Evolutionary conservation across 92 coral and sea anemone species (phyloP), one percentile per base, ranked within the genome.

Genomic region (Epizoanthus ramosus): DNA sequence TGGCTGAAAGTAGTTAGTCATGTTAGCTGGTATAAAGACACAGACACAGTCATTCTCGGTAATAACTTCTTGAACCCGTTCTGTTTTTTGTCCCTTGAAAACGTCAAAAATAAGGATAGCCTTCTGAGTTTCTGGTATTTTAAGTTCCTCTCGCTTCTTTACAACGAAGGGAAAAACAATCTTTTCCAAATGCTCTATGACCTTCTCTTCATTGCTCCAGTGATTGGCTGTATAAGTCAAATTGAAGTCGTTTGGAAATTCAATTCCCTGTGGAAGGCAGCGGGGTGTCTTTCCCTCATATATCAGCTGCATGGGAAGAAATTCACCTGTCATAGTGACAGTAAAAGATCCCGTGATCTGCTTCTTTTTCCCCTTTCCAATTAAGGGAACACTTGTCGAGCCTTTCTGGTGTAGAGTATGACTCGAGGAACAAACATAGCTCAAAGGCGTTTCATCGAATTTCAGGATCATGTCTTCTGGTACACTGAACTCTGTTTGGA

Each of bases 261-360:
- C 50, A 63, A 84, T 84, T 74, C 83, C 83, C 68, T 77, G 88
- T 85, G 79, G 79, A 79, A 85, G 72, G 79, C 84, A 77, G 72
- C 88, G 88, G 75, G 76, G 77, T 79, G 57, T 85, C 84, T 85
- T 77, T 74, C 84, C 88, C 84, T 79, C 88, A 65, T 85, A 79
- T 69, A 85, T 79, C 52, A 85, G 84, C 68, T 85, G 88, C 88
- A 85, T 85, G 57, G 84, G 88, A 67, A 85, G 80, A 85, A 85
- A 85, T 24, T 39, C 18, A 47, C 80, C 89, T 60, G 85, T 39
- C 85, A 85, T 85, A 18, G 85, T 70, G 7, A 85, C 85, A 63
- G 83, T 65, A 24, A 73, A 73, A 25, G 87, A 63, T 84, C 87
- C 87, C 21, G 87, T 74, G 68, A 84, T 63, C 45, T 84, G 39